Base-by-base conservation (phyloP, 1,140 invertebrate species). In the Pomacea maculata region DNA sequence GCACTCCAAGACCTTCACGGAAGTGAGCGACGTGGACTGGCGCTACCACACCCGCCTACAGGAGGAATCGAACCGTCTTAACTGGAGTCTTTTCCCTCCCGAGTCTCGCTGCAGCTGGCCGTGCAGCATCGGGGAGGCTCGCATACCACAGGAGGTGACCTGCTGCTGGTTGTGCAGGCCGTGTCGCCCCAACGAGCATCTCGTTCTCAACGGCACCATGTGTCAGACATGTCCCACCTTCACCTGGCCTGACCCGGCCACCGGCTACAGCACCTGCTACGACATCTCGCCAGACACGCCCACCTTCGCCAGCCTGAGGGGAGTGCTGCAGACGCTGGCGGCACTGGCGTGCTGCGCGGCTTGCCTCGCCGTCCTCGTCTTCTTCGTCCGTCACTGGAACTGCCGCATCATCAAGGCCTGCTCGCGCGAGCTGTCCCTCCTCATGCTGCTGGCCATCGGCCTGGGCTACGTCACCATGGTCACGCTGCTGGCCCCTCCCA, bases 401-500 rank as follows among this genome's bases (percentile, higher is more conserved):
- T 83, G 97, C 96, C 2, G 96, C 96, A 1, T 95, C 54, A 97
- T 98, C 61, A 94, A 96, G 82, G 96, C 97, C 1, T 96, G 96
- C 17, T 96, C 96, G 5, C 93, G 96, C 78, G 97, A 98, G 92
- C 92, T 98, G 63, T 96, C 95, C 81, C 97, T 96, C 89, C 95
- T 98, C 10, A 93, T 98, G 64, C 92, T 98, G n/a, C 94, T 93
- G 52, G 97, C 96, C 8, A 96, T 98, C 84, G 93, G 97, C 70
- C 93, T 97, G 90, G 97, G 97, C 92, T 98, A 97, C 91, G 93
- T 94, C 71, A 95, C 97, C 78, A 97, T 97, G 12, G 97, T 96
- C 90, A 93, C 95, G 1, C 92, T 98, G 17, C 94, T 97, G 7
- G 89, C 97, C 25, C 93, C 94, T 82, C 92, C 92, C 17, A 84